A percentile compares a stretch with the other conserved stretches of the same genome.
Conservation (phyloP, 1,140 invertebrate species). For the Bilobella aurantiaca region DNA sequence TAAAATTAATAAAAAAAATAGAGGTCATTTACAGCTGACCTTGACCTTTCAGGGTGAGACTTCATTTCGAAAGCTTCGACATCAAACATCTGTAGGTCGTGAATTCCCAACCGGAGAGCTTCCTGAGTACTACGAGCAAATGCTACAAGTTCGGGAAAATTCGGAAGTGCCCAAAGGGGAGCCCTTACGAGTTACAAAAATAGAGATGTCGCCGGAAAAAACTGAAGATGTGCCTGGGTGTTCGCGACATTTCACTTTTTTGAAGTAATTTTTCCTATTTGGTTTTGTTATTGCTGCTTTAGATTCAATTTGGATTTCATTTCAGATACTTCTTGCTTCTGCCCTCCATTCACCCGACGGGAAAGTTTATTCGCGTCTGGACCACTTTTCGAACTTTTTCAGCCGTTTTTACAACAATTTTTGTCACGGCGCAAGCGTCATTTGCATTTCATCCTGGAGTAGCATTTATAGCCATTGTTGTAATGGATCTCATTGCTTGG, state of each 20-base stretch:
- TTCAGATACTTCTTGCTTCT: not conserved
- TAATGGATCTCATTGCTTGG: constrained; percentile 29
- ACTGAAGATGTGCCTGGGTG: too few relatives aligned
- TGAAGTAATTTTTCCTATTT: not conserved
- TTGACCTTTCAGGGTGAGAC: too few relatives aligned
- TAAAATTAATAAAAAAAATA: too few relatives aligned
- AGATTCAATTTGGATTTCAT: not conserved
- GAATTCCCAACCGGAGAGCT: constrained; percentile 1
- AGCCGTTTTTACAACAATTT: constrained; percentile 8
- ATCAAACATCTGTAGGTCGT: not conserved
- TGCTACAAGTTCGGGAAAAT: not conserved
- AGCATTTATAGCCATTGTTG: constrained; percentile 8
- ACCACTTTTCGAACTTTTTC: constrained; percentile 15
- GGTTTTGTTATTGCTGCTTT: not conserved
- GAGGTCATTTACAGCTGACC: too few relatives aligned
- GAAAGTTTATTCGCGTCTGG: constrained; percentile 23
- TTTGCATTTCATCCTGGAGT: constrained; percentile 19
- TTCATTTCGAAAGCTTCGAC: too few relatives aligned
- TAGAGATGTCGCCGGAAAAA: not conserved
- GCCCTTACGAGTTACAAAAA: not conserved
- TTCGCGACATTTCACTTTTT: too few relatives aligned
- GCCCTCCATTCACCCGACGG: constrained; percentile 13
- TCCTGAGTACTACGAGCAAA: not conserved
- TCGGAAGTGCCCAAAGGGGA: too few relatives aligned
- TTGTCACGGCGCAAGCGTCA: constrained; percentile 15